A percentile compares a stretch with the other conserved stretches of the same genome.
Conservation (phyloP, 2,797 vertebrate genomes). For the Oceanodroma leucorhoa region DNA sequence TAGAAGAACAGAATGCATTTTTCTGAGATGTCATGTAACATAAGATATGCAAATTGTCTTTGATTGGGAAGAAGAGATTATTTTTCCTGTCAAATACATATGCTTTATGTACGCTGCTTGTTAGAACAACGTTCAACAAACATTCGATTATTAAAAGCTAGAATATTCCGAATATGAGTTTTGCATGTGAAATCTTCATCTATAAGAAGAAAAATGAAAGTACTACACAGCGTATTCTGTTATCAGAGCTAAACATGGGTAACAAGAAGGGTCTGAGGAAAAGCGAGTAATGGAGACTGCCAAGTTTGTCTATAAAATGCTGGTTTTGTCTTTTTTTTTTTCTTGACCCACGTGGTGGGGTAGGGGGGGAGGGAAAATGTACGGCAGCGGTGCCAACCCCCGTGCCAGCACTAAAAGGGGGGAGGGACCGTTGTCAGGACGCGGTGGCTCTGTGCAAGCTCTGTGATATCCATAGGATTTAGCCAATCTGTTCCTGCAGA, state of each 20-base stretch:
- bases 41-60: conserved; percentile 45
- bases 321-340: neutral
- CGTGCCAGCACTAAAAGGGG: neutral
- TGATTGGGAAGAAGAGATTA: conserved; percentile 45
- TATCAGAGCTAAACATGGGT: neutral
- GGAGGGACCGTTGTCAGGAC: rapidly evolving
- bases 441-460: neutral
- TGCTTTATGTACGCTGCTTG: conserved; percentile 46
- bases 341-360: neutral
- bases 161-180: neutral
- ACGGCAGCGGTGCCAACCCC: rapidly evolving
- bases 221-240: neutral
- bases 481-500: conserved; percentile 60
- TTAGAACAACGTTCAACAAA: conserved; percentile 51
- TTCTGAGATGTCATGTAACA: conserved; percentile 27
- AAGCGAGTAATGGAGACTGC: neutral
- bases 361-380: rapidly evolving
- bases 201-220: neutral
- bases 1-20: conserved; percentile 33
- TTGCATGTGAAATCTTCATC: neutral
- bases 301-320: neutral
- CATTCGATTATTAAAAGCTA: conserved; percentile 8
- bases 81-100: conserved; percentile 55
- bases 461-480: conserved; percentile 26
- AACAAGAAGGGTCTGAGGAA: neutral